A percentile compares a stretch with the other conserved stretches of the same genome.
These are phyloP conservation scores for Megathymus violae DNA, from an alignment of 1,140 invertebrate species.

Conservation along the genomic window DNA sequence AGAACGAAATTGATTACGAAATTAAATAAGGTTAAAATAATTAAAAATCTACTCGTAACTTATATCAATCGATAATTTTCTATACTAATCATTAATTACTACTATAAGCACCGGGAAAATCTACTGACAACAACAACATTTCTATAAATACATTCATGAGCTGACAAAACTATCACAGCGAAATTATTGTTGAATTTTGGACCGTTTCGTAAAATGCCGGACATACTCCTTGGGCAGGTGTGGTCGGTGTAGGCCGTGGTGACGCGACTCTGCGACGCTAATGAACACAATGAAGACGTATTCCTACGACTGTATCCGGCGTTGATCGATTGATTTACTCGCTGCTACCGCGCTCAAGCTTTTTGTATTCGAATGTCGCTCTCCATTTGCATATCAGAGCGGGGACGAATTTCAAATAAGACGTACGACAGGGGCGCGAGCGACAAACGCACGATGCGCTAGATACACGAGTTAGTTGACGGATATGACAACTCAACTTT, in stretches of 20 bases:
- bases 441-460: slow-evolving; percentile 44
- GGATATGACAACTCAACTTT: slow-evolving; percentile 44
- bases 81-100: too few relatives aligned
- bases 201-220: slow-evolving; percentile 65
- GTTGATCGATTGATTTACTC: slow-evolving; percentile 83
- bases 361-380: slow-evolving; percentile 81
- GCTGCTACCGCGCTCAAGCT: slow-evolving; percentile 78
- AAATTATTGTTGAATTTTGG: slow-evolving; percentile 40
- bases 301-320: slow-evolving; percentile 75
- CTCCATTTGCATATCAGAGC: slow-evolving; percentile 74
- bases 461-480: slow-evolving; percentile 46
- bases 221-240: slow-evolving; percentile 71
- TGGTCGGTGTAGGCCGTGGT: slow-evolving; percentile 43
- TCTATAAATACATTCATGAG: too few relatives aligned
- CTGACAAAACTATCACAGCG: background rate
- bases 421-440: slow-evolving; percentile 53
- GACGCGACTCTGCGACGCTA: slow-evolving; percentile 63
- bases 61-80: too few relatives aligned
- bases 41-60: too few relatives aligned
- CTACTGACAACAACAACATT: too few relatives aligned
- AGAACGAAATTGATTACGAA: too few relatives aligned
- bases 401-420: slow-evolving; percentile 68
- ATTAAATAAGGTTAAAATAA: too few relatives aligned
- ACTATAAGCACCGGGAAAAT: too few relatives aligned
- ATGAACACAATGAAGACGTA: slow-evolving; percentile 83